Evolutionary conservation across 2,113 vertebrate species (phyloP).

Genomic region (Alaudala cheleensis): DNA sequence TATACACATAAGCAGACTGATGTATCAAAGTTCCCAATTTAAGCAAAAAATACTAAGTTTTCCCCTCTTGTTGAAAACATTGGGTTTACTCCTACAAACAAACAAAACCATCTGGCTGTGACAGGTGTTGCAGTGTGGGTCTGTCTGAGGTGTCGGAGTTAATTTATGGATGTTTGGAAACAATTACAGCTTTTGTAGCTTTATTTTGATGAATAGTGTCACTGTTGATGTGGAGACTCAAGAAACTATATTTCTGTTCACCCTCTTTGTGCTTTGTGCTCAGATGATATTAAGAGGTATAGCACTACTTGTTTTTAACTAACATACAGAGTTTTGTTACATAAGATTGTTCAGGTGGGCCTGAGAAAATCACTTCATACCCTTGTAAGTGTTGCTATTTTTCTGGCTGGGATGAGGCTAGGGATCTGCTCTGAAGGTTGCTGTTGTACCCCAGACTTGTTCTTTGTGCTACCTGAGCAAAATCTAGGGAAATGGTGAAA

Average conservation of each 20-base stretch:
- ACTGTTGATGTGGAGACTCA: not conserved
- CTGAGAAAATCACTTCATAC: not conserved
- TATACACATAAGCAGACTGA: not conserved
- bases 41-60: not conserved
- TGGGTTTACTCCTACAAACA: not conserved
- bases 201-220: not conserved
- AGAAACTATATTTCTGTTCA: not conserved
- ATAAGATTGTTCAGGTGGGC: rapidly evolving
- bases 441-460: not conserved
- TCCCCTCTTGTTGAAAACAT: not conserved
- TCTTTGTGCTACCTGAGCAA: not conserved
- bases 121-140: not conserved
- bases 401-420: not conserved
- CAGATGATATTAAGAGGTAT: not conserved
- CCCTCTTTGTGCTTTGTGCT: not conserved
- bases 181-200: not conserved
- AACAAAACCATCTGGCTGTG: not conserved
- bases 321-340: not conserved
- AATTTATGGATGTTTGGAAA: not conserved
- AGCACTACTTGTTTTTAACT: not conserved
- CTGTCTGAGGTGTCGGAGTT: not conserved
- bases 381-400: not conserved
- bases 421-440: not conserved
- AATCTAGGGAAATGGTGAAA: not conserved
- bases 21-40: not conserved